phyloP scores from a whole-genome alignment of 2,888 invertebrate species.

The Dicycla oo region DNA sequence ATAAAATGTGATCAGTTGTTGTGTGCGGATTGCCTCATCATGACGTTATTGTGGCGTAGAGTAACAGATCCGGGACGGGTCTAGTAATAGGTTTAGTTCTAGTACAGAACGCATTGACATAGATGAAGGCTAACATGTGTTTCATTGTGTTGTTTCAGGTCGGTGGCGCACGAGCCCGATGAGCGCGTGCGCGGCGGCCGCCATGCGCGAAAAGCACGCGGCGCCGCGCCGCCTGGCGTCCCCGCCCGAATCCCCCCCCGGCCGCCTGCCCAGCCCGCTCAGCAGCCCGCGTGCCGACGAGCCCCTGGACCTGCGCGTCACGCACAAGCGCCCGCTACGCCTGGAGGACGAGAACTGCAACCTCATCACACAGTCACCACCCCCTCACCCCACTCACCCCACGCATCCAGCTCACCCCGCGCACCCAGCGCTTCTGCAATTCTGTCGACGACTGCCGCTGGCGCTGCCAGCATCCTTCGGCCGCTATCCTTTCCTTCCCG shows the following conservation, averaged over 20 bases:
- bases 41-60: conserved; percentile 28
- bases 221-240: conserved; percentile 96
- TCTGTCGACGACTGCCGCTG: conserved; percentile 86
- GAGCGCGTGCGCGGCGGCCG: conserved; percentile 94
- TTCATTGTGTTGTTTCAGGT: conserved; percentile 81
- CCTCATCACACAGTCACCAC: conserved; percentile 92
- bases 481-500: conserved; percentile 87
- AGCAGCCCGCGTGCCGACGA: conserved; percentile 91
- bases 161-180: conserved; percentile 91
- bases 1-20: conserved; percentile 61
- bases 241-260: conserved; percentile 85
- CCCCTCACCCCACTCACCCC: conserved; percentile 88
- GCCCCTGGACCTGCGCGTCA: conserved; percentile 96
- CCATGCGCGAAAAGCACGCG: conserved; percentile 97
- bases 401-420: conserved; percentile 91
- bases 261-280: conserved; percentile 88
- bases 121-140: conserved; percentile 45
- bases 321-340: conserved; percentile 93
- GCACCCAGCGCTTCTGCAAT: conserved; percentile 86
- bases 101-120: conserved; percentile 9
- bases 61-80: conserved; percentile 39
- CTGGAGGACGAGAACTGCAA: conserved; percentile 97
- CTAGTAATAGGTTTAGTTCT: conserved; percentile 31
- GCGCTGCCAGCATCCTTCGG: conserved; percentile 88
- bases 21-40: conserved; percentile 37